phyloP scores from a whole-genome alignment of 2,888 invertebrate genomes.

The Lasioglossum figueresi region DNA sequence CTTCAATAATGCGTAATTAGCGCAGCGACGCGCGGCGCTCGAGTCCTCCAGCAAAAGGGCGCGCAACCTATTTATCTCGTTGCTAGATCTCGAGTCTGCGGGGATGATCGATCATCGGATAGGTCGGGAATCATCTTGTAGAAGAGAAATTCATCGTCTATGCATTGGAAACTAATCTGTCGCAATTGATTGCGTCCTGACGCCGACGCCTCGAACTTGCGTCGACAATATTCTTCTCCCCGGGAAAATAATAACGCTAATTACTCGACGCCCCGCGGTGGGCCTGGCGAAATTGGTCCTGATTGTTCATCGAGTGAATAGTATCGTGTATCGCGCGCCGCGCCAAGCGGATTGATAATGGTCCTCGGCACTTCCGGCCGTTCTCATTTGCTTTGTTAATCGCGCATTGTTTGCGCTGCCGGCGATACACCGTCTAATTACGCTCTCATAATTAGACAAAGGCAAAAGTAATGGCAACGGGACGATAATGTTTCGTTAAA shows the following conservation, averaged over 20 bases:
- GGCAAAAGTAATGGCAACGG: constrained; percentile 25
- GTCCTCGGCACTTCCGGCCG: background rate
- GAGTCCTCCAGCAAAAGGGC: background rate
- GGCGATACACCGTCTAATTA: constrained; percentile 28
- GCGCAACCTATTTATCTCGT: background rate
- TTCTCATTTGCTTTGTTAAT: constrained; percentile 34
- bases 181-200: background rate
- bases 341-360: constrained; percentile 5
- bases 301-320: constrained; percentile 24
- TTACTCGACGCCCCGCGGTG: background rate
- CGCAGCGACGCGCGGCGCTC: background rate
- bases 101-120: constrained; percentile 27
- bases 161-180: constrained; percentile 15
- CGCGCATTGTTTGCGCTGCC: constrained; percentile 21
- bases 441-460: constrained; percentile 26
- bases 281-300: constrained; percentile 30
- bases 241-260: background rate
- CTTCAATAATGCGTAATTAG: constrained; percentile 12
- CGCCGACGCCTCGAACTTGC: background rate
- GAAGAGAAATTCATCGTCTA: constrained; percentile 3
- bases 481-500: constrained; percentile 34
- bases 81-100: constrained; percentile 15
- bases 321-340: constrained; percentile 16
- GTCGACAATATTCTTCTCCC: background rate
- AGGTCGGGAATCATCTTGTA: background rate